Evolutionary conservation across 2,888 invertebrate species (phyloP).

Genomic region (Yponomeuta malinellus): DNA sequence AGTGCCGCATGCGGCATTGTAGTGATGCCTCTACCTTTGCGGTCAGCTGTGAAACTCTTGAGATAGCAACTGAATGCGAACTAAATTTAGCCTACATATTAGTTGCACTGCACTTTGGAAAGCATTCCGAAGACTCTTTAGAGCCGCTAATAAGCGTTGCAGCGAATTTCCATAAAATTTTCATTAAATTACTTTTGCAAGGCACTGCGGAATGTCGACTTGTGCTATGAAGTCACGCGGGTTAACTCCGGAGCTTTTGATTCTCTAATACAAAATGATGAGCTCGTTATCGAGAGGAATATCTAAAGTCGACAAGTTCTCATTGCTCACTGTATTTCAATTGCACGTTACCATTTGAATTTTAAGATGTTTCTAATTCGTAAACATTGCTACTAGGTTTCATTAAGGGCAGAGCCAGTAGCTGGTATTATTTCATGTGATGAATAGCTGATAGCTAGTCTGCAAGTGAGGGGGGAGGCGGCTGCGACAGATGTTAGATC

Average conservation of each 20-base stretch:
- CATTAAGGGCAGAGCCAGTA: neutral
- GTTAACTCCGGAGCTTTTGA: neutral
- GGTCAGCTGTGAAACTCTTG: slow-evolving; percentile 5
- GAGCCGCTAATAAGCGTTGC: neutral
- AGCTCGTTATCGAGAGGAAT: neutral
- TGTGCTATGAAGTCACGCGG: slow-evolving; percentile 10
- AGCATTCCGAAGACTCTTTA: neutral
- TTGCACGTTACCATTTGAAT: neutral
- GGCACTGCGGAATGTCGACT: slow-evolving; percentile 15
- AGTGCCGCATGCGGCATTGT: slow-evolving; percentile 11
- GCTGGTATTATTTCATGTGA: neutral
- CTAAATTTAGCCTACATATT: too few species aligned
- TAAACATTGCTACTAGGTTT: neutral
- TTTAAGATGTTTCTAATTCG: neutral
- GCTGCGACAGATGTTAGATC: slow-evolving; percentile 71
- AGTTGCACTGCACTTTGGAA: neutral
- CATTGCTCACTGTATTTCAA: neutral
- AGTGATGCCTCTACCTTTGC: slow-evolving; percentile 1
- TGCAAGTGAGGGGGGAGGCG: slow-evolving; percentile 29
- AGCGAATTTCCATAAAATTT: slow-evolving; percentile 14
- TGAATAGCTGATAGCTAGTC: slow-evolving; percentile 24
- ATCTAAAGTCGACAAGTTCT: neutral
- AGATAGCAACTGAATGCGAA: neutral
- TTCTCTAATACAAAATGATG: neutral
- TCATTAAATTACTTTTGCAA: slow-evolving; percentile 15